Percentiles rank a stretch among this genome's conserved stretches.
These are phyloP conservation scores for Sweltsa coloradensis DNA, from an alignment of 1,140 invertebrate genomes.

Conservation along the genomic window DNA sequence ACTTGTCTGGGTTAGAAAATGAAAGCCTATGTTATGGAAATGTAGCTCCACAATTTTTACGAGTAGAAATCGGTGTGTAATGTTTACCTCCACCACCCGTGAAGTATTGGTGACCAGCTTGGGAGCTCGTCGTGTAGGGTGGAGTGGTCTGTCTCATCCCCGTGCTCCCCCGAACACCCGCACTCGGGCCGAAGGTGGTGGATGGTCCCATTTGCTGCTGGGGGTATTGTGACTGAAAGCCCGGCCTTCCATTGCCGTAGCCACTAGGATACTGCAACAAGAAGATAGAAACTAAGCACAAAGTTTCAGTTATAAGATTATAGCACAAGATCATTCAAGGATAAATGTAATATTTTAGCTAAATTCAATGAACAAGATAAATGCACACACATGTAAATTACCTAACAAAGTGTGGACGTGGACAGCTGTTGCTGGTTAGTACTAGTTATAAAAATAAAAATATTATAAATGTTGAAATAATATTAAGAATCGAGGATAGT, in stretches of 20 bases:
- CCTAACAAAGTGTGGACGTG: too few species aligned
- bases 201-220: constrained; percentile 39
- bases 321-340: neutral
- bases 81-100: neutral
- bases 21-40: too few species aligned
- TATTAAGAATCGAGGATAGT: too few species aligned
- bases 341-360: neutral
- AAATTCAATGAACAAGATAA: too few species aligned
- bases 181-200: constrained; percentile 23
- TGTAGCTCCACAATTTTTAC: too few species aligned
- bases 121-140: constrained; percentile 42
- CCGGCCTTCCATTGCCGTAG: constrained; percentile 39
- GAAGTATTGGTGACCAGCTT: constrained; percentile 36
- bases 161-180: constrained; percentile 31
- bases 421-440: too few species aligned
- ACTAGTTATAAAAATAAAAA: too few species aligned
- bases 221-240: constrained; percentile 53
- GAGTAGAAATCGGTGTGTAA: too few species aligned
- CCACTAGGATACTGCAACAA: constrained; percentile 38
- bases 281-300: neutral
- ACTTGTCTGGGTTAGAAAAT: too few species aligned
- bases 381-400: too few species aligned
- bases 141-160: constrained; percentile 47
- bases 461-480: too few species aligned
- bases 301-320: neutral